Evolutionary conservation across 2,888 invertebrate species (phyloP), one percentile per base, ranked within the genome.

Genomic region (Cheilosia soror): DNA sequence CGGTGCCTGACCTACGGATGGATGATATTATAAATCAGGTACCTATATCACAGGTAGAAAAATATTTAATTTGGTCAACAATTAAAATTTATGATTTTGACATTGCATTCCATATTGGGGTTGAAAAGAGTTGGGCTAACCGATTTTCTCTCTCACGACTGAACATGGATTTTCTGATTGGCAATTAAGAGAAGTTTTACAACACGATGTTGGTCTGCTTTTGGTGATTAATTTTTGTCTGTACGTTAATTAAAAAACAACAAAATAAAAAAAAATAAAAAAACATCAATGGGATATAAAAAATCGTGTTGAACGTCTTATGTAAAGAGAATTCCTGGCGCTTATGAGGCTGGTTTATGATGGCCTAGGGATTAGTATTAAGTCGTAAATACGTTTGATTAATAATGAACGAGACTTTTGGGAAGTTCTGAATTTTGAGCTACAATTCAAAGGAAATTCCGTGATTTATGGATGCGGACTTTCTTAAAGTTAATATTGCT

Each of bases 61-160:
- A 51, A 53, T 68, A 27, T 69, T 78, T 71, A 62, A 78, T 78
- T 78, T 63, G 29, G 55, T 63, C 5, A 72, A 60, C 42, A 79
- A 72, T 79, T 72, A 72, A 65, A 79, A 66, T 79, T 65, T 79
- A 79, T 79, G 72, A 60, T 65, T 79, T 79, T 79, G 79, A 72
- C 58, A 65, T 72, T 72, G 72, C 65, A 51, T 66, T 72, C 72
- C 65, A 55, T 20, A 25, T 11, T 13, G 7, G 78, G 3, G 4
- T 27, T 15, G 25, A 55, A 40, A 31, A 13, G 25, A 25, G 51
- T 60, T 27, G 29, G 53, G 44, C 42, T 42, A 42, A 68, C 15
- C 49, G 31, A 20, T 68, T 55, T 68, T 40, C 42, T 42, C 29
- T 62, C 53, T 62, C 53, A 42, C 42, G 53, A 20, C 29, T 72